Conservation (phyloP, 2,888 invertebrate genomes). For the Byasa hedistus region DNA sequence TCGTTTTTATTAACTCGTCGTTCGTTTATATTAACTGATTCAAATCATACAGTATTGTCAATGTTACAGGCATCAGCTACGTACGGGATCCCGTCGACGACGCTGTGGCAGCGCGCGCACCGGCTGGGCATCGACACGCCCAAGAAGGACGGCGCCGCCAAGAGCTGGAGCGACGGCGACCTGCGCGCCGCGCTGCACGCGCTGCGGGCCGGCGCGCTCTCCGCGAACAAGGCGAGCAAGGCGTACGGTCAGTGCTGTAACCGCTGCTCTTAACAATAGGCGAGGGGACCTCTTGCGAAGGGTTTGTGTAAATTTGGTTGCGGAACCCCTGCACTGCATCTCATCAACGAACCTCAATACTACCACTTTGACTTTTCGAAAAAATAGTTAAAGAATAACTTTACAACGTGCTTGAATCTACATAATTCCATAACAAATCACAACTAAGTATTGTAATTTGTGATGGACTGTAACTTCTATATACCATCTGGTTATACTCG, state of each 20-base stretch:
- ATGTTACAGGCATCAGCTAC: slow-evolving; percentile 84
- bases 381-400: too few species aligned
- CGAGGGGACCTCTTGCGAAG: not conserved
- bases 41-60: too few species aligned
- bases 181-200: slow-evolving; percentile 90
- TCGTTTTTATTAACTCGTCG: too few species aligned
- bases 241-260: slow-evolving; percentile 82
- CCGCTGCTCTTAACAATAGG: not conserved
- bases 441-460: too few species aligned
- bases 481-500: too few species aligned
- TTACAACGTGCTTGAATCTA: too few species aligned
- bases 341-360: too few species aligned
- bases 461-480: too few species aligned
- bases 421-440: too few species aligned
- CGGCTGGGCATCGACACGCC: slow-evolving; percentile 94
- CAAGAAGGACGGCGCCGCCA: slow-evolving; percentile 92
- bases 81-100: slow-evolving; percentile 94
- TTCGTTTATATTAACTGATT: too few species aligned
- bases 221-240: slow-evolving; percentile 95
- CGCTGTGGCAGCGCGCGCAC: slow-evolving; percentile 94
- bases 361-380: not conserved
- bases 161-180: slow-evolving; percentile 93
- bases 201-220: slow-evolving; percentile 89
- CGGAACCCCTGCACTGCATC: not conserved
- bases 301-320: too few species aligned